These are phyloP conservation scores for Protaetia brevitarsis DNA, from an alignment of 1,140 invertebrate species.

Conservation along the genomic window DNA sequence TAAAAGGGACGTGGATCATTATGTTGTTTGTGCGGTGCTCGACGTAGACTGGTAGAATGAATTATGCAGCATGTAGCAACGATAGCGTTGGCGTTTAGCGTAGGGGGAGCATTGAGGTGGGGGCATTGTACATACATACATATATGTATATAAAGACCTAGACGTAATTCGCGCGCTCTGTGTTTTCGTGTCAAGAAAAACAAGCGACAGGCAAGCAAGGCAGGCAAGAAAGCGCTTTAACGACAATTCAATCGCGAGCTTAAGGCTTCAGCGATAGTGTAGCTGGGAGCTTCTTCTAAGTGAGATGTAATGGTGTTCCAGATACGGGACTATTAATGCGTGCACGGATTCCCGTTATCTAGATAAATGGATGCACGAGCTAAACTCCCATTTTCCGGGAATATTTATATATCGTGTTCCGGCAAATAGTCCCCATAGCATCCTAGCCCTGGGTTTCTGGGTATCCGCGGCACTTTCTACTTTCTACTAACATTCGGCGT, in stretches of 20 bases:
- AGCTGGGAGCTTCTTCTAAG: conserved; percentile 24
- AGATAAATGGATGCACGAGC: conserved; percentile 37
- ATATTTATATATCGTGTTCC: conserved; percentile 30
- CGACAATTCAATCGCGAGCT: conserved; percentile 28
- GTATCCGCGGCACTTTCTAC: not conserved
- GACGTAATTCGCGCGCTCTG: conserved; percentile 3
- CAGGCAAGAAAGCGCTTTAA: conserved; percentile 11
- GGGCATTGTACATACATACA: too few species aligned
- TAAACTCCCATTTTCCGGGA: conserved; percentile 27
- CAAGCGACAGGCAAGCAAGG: not conserved
- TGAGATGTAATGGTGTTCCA: conserved; percentile 30
- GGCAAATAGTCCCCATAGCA: conserved; percentile 26
- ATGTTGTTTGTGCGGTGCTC: too few species aligned
- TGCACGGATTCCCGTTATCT: conserved; percentile 36
- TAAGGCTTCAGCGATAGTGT: conserved; percentile 24
- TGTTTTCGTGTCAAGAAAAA: conserved; percentile 14
- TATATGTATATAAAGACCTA: too few species aligned
- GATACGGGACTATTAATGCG: conserved; percentile 35
- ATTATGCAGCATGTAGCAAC: too few species aligned
- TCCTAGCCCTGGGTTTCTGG: conserved; percentile 14
- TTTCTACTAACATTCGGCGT: conserved; percentile 7
- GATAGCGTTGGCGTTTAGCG: too few species aligned
- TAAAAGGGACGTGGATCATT: too few species aligned
- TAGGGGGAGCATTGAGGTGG: too few species aligned
- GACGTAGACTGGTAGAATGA: too few species aligned